These are phyloP conservation scores for Chloroceryle aenea DNA, from an alignment of 2,113 vertebrate genomes.

Conservation along the genomic window DNA sequence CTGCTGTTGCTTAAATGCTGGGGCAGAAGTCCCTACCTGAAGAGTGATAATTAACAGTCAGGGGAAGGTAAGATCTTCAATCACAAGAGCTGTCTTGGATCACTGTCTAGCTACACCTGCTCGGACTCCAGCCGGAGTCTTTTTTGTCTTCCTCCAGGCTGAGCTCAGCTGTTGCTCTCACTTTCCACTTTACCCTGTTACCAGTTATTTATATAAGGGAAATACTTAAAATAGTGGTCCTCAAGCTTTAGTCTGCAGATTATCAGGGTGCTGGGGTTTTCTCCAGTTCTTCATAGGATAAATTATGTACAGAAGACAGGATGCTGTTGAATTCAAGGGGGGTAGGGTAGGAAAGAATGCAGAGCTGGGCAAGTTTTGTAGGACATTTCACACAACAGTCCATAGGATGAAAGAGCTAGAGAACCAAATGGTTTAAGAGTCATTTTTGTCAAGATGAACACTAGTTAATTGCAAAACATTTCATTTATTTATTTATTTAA, in stretches of 20 bases:
- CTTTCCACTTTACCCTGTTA: constrained; percentile 1
- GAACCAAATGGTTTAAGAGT: neutral
- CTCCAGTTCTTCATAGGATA: neutral
- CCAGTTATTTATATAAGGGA: neutral
- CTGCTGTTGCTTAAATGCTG: neutral
- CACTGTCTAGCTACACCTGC: neutral
- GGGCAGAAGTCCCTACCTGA: neutral
- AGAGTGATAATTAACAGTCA: neutral
- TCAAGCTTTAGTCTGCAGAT: neutral
- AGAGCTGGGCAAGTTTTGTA: neutral
- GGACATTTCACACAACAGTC: neutral
- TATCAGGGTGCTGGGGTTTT: neutral
- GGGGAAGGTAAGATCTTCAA: neutral
- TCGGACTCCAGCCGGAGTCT: neutral
- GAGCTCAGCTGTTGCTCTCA: neutral
- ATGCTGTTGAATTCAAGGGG: neutral
- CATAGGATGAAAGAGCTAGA: neutral
- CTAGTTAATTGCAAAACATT: neutral
- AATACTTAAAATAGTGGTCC: neutral
- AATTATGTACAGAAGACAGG: neutral
- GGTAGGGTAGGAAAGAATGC: neutral
- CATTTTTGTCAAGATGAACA: neutral
- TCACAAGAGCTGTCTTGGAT: neutral
- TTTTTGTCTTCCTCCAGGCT: neutral
- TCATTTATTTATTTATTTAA: neutral